A percentile compares a stretch with the other conserved stretches of the same genome.
These are phyloP conservation scores for Drosophila paracracens DNA, from an alignment of 2,888 invertebrate genomes.

Conservation along the genomic window DNA sequence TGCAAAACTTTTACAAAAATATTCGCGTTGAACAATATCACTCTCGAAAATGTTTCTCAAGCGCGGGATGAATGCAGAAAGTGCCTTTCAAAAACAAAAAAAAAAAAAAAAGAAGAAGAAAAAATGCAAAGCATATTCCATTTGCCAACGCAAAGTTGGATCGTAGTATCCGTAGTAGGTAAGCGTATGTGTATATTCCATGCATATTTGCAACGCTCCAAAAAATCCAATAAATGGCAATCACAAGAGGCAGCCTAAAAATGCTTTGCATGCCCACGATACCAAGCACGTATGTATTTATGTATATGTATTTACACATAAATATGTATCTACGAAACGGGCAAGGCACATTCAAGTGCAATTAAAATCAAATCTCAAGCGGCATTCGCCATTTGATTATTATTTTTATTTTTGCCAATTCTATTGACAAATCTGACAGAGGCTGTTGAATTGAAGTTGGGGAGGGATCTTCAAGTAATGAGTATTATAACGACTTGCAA, in stretches of 20 bases:
- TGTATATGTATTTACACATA: not conserved
- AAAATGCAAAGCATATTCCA: conserved; percentile 49
- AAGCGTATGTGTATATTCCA: conserved; percentile 54
- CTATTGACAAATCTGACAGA: conserved; percentile 59
- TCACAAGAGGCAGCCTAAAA: conserved; percentile 63
- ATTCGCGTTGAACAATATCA: conserved; percentile 33
- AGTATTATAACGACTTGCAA: conserved; percentile 28
- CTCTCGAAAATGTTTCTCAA: conserved; percentile 33
- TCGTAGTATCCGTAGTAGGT: conserved; percentile 30
- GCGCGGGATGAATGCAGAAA: conserved; percentile 31
- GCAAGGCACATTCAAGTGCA: conserved; percentile 52
- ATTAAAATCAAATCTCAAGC: conserved; percentile 46
- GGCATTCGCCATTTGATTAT: conserved; percentile 6
- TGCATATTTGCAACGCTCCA: conserved; percentile 78
- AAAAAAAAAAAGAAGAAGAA: conserved; percentile 12
- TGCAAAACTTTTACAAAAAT: conserved; percentile 19
- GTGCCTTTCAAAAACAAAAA: conserved; percentile 25
- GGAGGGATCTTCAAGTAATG: conserved; percentile 21
- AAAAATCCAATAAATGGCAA: conserved; percentile 77
- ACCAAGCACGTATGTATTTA: conserved; percentile 1
- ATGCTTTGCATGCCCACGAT: conserved; percentile 52
- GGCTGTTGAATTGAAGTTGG: conserved; percentile 9
- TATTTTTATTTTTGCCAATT: not conserved
- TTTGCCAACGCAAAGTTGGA: conserved; percentile 47
- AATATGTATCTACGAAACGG: conserved; percentile 18